These are phyloP conservation scores for Eustalomyia histrio DNA, from an alignment of 2,888 invertebrate genomes.

Conservation along the genomic window DNA sequence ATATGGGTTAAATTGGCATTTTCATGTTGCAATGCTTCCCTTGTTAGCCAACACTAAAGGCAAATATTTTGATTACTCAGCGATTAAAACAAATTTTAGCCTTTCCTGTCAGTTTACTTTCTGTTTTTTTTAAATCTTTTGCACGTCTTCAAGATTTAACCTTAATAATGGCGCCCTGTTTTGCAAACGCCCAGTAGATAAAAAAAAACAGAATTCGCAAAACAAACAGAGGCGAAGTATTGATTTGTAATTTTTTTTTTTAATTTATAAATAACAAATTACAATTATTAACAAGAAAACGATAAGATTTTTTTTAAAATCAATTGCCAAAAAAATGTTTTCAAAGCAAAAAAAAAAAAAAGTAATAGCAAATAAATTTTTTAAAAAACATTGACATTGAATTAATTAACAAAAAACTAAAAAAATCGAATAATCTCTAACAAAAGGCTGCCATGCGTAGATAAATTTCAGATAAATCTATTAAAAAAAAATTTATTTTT, in stretches of 20 bases:
- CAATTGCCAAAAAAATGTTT: slow-evolving; percentile 13
- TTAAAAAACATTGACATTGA: slow-evolving; percentile 65
- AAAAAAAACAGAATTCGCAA: slow-evolving; percentile 10
- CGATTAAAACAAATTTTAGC: too few relatives aligned
- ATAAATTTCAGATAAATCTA: slow-evolving; percentile 57
- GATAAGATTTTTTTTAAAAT: neutral
- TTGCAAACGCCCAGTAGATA: slow-evolving; percentile 21
- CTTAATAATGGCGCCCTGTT: slow-evolving; percentile 48
- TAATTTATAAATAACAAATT: slow-evolving; percentile 54
- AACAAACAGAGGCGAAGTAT: neutral
- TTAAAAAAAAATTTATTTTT: slow-evolving; percentile 30
- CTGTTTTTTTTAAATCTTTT: too few relatives aligned
- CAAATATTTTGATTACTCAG: too few relatives aligned
- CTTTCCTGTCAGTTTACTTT: too few relatives aligned
- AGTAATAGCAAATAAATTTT: slow-evolving; percentile 43
- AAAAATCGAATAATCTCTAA: slow-evolving; percentile 14
- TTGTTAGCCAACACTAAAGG: too few relatives aligned
- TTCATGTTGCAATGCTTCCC: too few relatives aligned
- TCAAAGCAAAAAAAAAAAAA: slow-evolving; percentile 24
- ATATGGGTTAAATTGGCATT: too few relatives aligned
- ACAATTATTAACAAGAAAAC: slow-evolving; percentile 33
- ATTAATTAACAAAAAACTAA: slow-evolving; percentile 46
- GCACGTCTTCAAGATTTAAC: neutral
- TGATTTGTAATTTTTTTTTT: neutral
- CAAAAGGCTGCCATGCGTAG: slow-evolving; percentile 58